Evolutionary conservation across 37 sponge, comb jelly and placozoan species (phyloP), one percentile per base, ranked within the genome.

Genomic region (Spongilla lacustris): DNA sequence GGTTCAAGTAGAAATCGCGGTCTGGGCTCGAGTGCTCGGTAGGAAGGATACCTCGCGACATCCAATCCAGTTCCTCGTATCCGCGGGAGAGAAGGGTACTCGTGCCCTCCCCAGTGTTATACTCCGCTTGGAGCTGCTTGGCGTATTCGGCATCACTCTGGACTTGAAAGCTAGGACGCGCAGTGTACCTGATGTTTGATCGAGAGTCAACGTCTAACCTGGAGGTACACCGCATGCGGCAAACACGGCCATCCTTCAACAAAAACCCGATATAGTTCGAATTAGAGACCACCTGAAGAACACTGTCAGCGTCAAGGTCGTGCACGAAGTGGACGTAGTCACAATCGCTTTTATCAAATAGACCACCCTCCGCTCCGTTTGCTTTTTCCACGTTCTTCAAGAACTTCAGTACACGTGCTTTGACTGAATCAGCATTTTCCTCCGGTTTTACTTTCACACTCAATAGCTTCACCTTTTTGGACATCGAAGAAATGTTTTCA

Each of bases 121-220:
- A 79, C 69, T 83, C 50, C n/a, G 74, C 69, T 66, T 94, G 92
- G 0, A 94, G 90, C 69, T 82, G 86, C 2, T 71, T 48, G 2
- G 95, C 95, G 72, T 91, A 91, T 73, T 88, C 86, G 21, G 85
- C 92, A 36, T 94, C 95, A 33, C 89, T 84, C 68, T 74, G 68
- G 10, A 84, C 82, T 66, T 90, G 91, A 33, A 94, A 80, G 36
- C 58, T 72, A 2, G 76, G 74, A 1, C 50, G 78, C n/a, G 31
- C 36, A 38, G 48, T 14, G 13, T 49, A 19, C 36, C 34, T 72
- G 4, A 35, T 35, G 23, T 24, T 67, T 68, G 73, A 0, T 24
- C 9, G 17, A 35, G 32, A 1, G 0, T 58, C 27, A 3, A 67
- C 58, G 0, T 84, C 70, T n/a, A 73, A 36, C 31, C 29, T 13